Percentiles rank a stretch among this genome's conserved stretches.
These are phyloP conservation scores for Bryconaethiops microstoma DNA, from an alignment of 2,797 vertebrate genomes.

Conservation along the genomic window DNA sequence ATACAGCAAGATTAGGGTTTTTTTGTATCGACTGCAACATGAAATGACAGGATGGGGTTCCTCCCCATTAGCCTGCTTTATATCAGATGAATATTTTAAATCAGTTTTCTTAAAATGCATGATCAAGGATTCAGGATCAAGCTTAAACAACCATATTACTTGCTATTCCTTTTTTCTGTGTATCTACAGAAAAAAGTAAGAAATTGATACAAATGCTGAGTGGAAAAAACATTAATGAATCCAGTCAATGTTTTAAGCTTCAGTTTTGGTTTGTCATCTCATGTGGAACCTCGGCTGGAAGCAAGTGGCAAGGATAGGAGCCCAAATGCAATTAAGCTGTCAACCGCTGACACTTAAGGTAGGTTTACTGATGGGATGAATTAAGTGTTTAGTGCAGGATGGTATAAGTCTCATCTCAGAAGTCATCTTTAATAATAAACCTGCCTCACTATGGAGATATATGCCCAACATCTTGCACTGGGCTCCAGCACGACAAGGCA, in stretches of 20 bases:
- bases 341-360: background rate
- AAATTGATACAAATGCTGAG: no score
- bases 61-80: no score
- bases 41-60: background rate
- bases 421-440: background rate
- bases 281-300: background rate
- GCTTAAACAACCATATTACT: no score
- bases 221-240: background rate
- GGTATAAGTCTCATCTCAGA: background rate
- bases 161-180: no score
- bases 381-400: background rate
- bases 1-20: background rate
- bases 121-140: no score
- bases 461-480: background rate
- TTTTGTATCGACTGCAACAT: background rate
- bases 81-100: background rate
- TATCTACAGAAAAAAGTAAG: background rate
- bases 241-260: background rate
- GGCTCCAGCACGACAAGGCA: background rate
- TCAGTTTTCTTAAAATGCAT: no score
- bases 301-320: background rate
- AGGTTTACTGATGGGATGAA: background rate
- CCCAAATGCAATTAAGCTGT: background rate
- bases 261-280: background rate
- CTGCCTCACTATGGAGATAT: background rate